Base-by-base conservation (phyloP, 2,888 invertebrate species). In the Apamea epomidion region DNA sequence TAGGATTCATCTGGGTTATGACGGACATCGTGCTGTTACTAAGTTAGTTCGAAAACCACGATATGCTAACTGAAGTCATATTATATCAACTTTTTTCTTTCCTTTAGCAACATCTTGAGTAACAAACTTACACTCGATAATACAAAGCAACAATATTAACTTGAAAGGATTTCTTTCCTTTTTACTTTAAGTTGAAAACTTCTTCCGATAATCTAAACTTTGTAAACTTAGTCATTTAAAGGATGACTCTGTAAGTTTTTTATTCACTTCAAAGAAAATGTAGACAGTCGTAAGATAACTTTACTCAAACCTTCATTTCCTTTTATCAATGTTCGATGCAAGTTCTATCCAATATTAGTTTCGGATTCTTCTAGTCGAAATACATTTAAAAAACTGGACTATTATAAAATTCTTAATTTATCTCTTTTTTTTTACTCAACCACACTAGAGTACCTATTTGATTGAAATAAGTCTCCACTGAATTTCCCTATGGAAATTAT, bases 131-230 rank as follows among this genome's bases (percentile, higher is more conserved):
- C 32, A 25, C 64, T 78, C 67, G 68, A 80, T 79, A 82, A 77
- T 79, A 60, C 79, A 70, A 78, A 42, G 77, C 74, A 79, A 83
- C 83, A 76, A 76, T 79, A 87, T 75, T 79, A 86, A 87, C 80
- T 81, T 75, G 65, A 85, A 74, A 85, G 54, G 42, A 82, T 62
- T 73, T 71, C 69, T 72, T 32, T 77, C 69, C 54, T 78, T 83
- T 85, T 85, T 81, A 82, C 83, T 80, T 54, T 58, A 76, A 85
- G 73, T 71, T 64, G 12, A 65, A 73, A 87, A 88, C 81, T 87
- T 83, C 68, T 81, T 74, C 76, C 78, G 42, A 87, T 89, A 81
- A 81, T 82, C 78, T 82, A 79, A 89, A 89, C 87, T 89, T 80
- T 60, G 48, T 45, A 58, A 85, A 89, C 81, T 88, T 60, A 74